Evolutionary conservation across 2,888 invertebrate genomes (phyloP).

Genomic region (Watsonalla cultraria): DNA sequence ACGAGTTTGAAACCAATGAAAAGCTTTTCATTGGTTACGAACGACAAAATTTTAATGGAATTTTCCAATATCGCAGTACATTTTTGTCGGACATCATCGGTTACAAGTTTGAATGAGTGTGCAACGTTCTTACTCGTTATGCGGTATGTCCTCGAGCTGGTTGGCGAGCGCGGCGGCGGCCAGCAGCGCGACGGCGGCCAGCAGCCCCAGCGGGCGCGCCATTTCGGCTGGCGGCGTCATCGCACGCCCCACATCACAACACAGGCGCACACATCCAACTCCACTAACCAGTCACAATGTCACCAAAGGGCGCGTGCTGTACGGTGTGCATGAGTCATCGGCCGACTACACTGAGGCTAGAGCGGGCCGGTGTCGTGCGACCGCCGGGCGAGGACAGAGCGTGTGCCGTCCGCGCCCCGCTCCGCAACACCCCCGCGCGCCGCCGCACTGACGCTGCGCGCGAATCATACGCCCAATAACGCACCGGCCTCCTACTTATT

Average conservation of each 20-base stretch:
- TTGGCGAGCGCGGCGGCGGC: constrained; percentile 76
- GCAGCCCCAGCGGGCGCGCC: constrained; percentile 51
- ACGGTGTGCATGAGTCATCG: constrained; percentile 48
- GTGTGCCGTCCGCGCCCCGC: constrained; percentile 40
- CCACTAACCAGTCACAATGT: constrained; percentile 40
- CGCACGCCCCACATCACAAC: constrained; percentile 64
- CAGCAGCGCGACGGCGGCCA: constrained; percentile 52
- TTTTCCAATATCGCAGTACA: neutral
- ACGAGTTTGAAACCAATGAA: too few species aligned
- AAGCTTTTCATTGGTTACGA: too few species aligned
- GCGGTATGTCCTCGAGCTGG: constrained; percentile 93
- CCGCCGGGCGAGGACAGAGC: constrained; percentile 51
- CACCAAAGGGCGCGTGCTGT: constrained; percentile 41
- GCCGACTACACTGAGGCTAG: constrained; percentile 36
- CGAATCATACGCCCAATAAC: constrained; percentile 76
- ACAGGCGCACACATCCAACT: constrained; percentile 42
- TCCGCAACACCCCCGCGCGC: constrained; percentile 35
- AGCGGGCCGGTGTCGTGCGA: constrained; percentile 38
- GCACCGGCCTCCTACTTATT: constrained; percentile 66
- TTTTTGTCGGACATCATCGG: neutral
- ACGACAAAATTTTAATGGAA: too few species aligned
- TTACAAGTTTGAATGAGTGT: neutral
- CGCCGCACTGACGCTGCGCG: constrained; percentile 76
- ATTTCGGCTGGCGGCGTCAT: constrained; percentile 56
- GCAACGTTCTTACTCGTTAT: constrained; percentile 87